phyloP scores from a whole-genome alignment of 1,140 invertebrate species.

The Drosophila ambigua region DNA sequence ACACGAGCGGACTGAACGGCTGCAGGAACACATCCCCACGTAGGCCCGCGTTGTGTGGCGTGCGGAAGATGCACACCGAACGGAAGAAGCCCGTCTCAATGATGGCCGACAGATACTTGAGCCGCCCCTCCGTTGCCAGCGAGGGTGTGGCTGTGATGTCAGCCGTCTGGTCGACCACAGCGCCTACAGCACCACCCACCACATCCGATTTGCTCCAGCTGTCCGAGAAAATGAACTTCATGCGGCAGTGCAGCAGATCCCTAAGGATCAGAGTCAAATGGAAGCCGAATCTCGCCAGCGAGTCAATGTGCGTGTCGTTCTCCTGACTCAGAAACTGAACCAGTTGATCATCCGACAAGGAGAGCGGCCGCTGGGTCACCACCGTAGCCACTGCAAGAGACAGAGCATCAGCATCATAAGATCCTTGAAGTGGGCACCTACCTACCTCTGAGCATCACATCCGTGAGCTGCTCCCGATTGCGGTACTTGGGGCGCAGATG shows the following conservation, averaged over 20 bases:
- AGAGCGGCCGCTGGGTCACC: constrained; percentile 54
- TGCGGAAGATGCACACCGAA: constrained; percentile 74
- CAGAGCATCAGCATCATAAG: rapidly evolving
- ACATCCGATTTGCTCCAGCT: constrained; percentile 67
- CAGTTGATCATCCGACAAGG: constrained; percentile 34
- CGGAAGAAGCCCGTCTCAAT: constrained; percentile 67
- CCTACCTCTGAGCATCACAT: constrained; percentile 58
- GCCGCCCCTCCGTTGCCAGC: constrained; percentile 48
- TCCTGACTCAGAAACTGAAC: constrained; percentile 41
- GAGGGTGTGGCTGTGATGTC: constrained; percentile 65
- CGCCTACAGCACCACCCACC: constrained; percentile 61
- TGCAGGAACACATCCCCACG: constrained; percentile 67
- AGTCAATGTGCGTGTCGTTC: constrained; percentile 62
- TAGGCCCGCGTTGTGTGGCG: constrained; percentile 71
- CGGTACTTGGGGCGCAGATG: constrained; percentile 57
- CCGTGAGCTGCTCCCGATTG: constrained; percentile 60
- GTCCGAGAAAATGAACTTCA: constrained; percentile 59
- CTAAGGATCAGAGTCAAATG: constrained; percentile 45
- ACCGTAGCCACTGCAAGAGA: constrained; percentile 56
- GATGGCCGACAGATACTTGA: constrained; percentile 55
- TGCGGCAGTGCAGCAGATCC: constrained; percentile 64
- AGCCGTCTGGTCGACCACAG: constrained; percentile 48
- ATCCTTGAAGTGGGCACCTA: neutral
- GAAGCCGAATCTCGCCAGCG: constrained; percentile 62
- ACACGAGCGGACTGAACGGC: constrained; percentile 66